Evolutionary conservation across 2,113 vertebrate species (phyloP).

Genomic region (Trichechus manatus): DNA sequence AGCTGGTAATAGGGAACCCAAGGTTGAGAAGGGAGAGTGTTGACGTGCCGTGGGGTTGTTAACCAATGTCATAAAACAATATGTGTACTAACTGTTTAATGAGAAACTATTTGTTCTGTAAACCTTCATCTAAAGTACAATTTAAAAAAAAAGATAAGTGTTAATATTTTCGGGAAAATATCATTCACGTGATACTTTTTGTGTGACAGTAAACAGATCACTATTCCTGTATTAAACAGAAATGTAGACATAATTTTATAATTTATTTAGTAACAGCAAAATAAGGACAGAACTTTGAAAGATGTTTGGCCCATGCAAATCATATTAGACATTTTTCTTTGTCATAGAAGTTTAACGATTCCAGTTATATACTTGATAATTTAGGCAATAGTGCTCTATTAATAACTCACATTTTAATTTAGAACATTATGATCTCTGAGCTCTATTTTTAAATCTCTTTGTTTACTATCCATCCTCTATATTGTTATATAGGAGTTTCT

Average conservation of each 20-base stretch:
- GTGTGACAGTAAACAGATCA: neutral
- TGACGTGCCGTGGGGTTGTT: no score
- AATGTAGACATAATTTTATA: neutral
- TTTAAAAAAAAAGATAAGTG: neutral
- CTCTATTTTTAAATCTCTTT: neutral
- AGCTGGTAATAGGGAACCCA: no score
- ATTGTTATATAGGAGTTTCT: neutral
- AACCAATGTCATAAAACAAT: no score
- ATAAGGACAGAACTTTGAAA: constrained; percentile 4
- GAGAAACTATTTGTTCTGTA: no score
- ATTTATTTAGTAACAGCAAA: constrained; percentile 21
- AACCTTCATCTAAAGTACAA: no score
- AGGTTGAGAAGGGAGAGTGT: no score
- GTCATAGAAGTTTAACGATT: neutral
- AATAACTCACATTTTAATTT: neutral
- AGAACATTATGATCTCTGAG: neutral
- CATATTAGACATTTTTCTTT: neutral
- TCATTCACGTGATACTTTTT: neutral
- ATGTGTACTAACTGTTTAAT: no score
- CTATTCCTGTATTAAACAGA: neutral
- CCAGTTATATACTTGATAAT: neutral
- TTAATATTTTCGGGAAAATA: constrained; percentile 12
- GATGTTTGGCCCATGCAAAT: neutral
- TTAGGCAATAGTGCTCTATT: neutral
- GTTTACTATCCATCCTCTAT: neutral